Evolutionary conservation across 2,113 vertebrate species (phyloP), one percentile per base, ranked within the genome.

Genomic region (cat (Felis catus)): DNA sequence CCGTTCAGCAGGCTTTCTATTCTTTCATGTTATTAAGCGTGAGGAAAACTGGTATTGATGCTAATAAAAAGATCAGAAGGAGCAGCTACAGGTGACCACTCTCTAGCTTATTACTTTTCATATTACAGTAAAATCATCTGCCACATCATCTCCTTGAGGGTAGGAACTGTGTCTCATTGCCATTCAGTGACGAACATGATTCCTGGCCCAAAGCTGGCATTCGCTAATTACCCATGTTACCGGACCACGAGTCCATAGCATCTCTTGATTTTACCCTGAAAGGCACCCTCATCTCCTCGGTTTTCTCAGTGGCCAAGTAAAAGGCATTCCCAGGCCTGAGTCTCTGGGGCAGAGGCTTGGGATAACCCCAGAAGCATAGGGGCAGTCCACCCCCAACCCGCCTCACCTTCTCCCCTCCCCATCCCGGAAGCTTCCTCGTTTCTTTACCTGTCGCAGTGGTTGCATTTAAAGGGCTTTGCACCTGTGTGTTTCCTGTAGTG

Each of bases 401-500:
- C 16, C 6, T 21, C 31, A 3, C 27, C 31, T 3, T 1, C 27
- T 51, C 61, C 82, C 86, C 7, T 48, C 55, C 63, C 53, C 7
- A 3, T 12, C 73, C 79, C 41, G 8, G 68, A 10, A 81, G 87
- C 41, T 23, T 45, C 79, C 4, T 70, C 10, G 36, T 85, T 81
- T 61, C 94, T 95, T 99, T 98, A 99, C 99, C 99, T 99, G 99
- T 99, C 99, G 98, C 99, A 99, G 99, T 99, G 99, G 99, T 99
- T 99, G 99, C 99, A 99, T 99, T 99, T 99, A 98, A 99, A 99
- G 98, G 99, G 99, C 98, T 99, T 99, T 99, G 99, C 99, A 97
- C 99, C 99, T 95, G 99, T 99, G 99, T 99, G 99, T 99, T 99
- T 99, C 99, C 99, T 99, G 99, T 99, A 99, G 99, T 99, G 99